phyloP scores from a whole-genome alignment of 2,113 vertebrate species.

The Trogon melanurus region DNA sequence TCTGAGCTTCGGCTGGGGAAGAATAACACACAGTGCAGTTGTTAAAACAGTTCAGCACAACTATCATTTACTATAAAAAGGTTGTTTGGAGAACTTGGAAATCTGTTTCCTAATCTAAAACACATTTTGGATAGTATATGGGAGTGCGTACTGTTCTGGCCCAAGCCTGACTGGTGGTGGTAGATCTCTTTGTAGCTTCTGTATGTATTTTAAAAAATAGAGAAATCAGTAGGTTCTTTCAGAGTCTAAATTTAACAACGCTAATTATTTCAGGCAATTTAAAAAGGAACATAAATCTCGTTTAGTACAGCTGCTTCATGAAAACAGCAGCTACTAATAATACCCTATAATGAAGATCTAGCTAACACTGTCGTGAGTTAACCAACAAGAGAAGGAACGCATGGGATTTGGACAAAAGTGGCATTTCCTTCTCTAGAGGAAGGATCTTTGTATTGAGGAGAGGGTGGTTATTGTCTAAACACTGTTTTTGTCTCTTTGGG shows the following conservation, averaged over 20 bases:
- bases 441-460: not conserved
- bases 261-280: conserved; percentile 23
- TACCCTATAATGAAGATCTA: conserved; percentile 10
- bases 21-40: not conserved
- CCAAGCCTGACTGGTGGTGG: not conserved
- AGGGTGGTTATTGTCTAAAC: not conserved
- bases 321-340: conserved; percentile 49
- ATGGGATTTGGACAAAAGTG: not conserved
- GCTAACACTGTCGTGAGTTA: not conserved
- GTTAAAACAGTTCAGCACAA: not conserved
- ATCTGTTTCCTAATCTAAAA: not conserved
- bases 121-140: not conserved
- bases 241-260: not conserved
- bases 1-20: not conserved
- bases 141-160: not conserved
- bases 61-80: not conserved
- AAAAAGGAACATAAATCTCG: conserved; percentile 16
- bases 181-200: not conserved
- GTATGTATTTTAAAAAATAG: not conserved
- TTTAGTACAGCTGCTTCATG: conserved; percentile 41
- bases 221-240: conserved; percentile 25
- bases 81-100: not conserved
- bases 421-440: not conserved
- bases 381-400: not conserved
- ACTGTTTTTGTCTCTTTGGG: not conserved